Evolutionary conservation across 2,113 vertebrate genomes (phyloP), one percentile per base, ranked within the genome.

Genomic region (Lepus americanus): DNA sequence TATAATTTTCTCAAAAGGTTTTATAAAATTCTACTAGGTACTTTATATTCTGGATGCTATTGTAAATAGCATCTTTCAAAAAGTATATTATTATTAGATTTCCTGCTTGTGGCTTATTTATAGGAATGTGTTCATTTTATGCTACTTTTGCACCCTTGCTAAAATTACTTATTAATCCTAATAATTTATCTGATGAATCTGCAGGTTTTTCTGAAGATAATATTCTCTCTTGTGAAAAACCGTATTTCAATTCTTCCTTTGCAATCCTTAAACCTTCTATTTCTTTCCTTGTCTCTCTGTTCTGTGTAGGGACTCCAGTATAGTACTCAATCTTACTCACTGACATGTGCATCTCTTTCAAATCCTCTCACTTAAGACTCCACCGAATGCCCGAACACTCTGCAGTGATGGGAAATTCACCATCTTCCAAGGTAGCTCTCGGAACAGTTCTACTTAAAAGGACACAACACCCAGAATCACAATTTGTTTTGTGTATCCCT

Each of bases 81-180:
- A 92, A 61, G 49, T 61, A 44, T 44, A 44, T 44, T 44, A 44
- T 39, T 66, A 89, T 61, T 66, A 74, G 22, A 90, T 85, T 88
- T 81, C 74, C 49, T 90, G 33, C 81, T 14, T 63, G 59, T 95
- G 88, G 77, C 39, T 88, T 92, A 74, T 29, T 17, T 29, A 87
- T n/a, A 95, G 59, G 96, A 93, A 96, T 94, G 29, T 69, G 81
- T 81, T 85, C 51, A 90, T 78, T 74, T 93, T 78, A 94, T 78
- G 74, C 19, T 93, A 55, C 44, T 90, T 95, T 91, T 73, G 72
- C 33, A 86, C 82, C 22, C 29, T 93, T 83, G 33, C 88, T 79
- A 95, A 89, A 89, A 91, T 80, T 84, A 95, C 59, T 80, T 85
- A 88, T 39, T 85, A 93, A 94, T 87, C 89, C 96, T 92, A 83